Evolutionary conservation across 2,797 vertebrate genomes (phyloP), one percentile per base, ranked within the genome.

Genomic region (Enteromius trimaculatus): DNA sequence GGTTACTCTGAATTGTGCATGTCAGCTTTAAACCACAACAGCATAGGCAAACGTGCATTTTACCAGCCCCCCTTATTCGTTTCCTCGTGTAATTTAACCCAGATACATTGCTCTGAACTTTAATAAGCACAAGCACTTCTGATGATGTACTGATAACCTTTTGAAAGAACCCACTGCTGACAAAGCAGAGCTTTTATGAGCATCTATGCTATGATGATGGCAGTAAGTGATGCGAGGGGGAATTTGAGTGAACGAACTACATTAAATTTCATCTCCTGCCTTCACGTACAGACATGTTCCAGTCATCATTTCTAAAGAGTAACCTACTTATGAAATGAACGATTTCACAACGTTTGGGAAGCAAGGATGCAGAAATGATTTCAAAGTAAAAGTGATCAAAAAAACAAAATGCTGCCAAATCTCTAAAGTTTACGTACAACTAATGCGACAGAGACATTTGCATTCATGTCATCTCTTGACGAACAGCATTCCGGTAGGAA

Each of bases 161-260:
- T 80, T 42, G n/a, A 16, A 64, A 76, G 53, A 85, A 64, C 1
- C 39, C 29, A 80, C 64, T 23, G 42, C 51, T 53, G 77, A 86
- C 70, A 69, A 62, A 72, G 19, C 70, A 31, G 47, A 19, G 31
- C 11, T 29, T 78, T 78, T 44, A 17, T 49, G 58, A 82, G 53
- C 19, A 1, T 26, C 11, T 16, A 64, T 66, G 23, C 10, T 10
- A 55, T 69, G 37, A 86, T 21, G 3, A 4, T 29, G 72, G 16
- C 8, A 16, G 37, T 19, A 71, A 58, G 1, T 55, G 29, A 75
- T 29, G 13, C n/a, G 21, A 7, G 47, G 13, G 71, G 53, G 14
- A 34, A 86, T 80, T 80, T 53, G 62, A 80, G 60, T 19, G 19
- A 80, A 39, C 42, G 51, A 79, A 83, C 69, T 23, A 17, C 7